phyloP scores from a whole-genome alignment of 2,888 invertebrate genomes.

The Aphodius sticticus region DNA sequence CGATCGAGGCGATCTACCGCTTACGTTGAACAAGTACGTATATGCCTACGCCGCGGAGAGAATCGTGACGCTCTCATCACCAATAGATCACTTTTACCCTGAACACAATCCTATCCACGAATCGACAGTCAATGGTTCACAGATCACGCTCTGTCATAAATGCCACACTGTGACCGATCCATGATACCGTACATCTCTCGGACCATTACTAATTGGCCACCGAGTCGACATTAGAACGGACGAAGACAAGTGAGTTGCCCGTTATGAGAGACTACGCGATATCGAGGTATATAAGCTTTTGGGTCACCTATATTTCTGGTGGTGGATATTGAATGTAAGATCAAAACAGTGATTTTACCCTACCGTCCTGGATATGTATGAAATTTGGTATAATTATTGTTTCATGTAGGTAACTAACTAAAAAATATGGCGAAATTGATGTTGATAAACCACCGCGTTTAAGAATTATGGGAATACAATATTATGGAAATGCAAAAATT shows the following conservation, averaged over 20 bases:
- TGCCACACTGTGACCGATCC: not conserved
- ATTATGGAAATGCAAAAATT: too few relatives aligned
- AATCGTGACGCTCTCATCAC: not conserved
- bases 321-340: not conserved
- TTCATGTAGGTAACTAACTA: too few relatives aligned
- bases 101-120: not conserved
- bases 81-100: conserved; percentile 4
- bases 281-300: not conserved
- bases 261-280: not conserved
- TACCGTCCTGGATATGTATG: too few relatives aligned
- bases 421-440: too few relatives aligned
- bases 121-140: not conserved
- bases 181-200: not conserved
- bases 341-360: too few relatives aligned
- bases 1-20: not conserved
- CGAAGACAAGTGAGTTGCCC: not conserved
- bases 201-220: not conserved
- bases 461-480: too few relatives aligned
- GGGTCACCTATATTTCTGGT: not conserved
- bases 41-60: not conserved
- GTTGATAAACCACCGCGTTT: too few relatives aligned
- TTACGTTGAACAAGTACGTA: not conserved
- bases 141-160: conserved; percentile 4
- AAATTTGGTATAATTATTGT: too few relatives aligned
- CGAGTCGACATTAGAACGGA: conserved; percentile 4